Evolutionary conservation across 2,113 vertebrate genomes (phyloP).

Genomic region (Sceloporus tristichus): DNA sequence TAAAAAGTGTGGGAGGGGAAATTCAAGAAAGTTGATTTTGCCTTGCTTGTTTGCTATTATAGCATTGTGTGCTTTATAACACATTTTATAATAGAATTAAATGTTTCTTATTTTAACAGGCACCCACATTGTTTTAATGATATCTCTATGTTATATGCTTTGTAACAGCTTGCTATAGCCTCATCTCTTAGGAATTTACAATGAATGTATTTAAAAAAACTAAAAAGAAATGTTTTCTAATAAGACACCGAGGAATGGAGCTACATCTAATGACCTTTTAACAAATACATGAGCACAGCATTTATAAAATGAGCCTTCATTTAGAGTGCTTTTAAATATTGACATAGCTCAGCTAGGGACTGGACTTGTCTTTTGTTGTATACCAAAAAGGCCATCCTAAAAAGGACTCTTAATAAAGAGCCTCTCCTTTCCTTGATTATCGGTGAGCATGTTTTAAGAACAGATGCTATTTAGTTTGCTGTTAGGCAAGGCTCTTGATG

Average conservation of each 20-base stretch:
- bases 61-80: conserved; percentile 68
- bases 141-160: conserved; percentile 70
- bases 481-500: conserved; percentile 24
- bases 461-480: background rate
- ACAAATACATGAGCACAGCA: conserved; percentile 57
- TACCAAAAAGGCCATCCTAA: conserved; percentile 58
- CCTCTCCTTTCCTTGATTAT: conserved; percentile 28
- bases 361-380: conserved; percentile 57
- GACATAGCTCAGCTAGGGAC: conserved; percentile 64
- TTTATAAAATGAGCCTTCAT: conserved; percentile 59
- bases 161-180: conserved; percentile 73
- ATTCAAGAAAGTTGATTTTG: conserved; percentile 71
- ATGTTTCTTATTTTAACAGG: conserved; percentile 74
- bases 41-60: conserved; percentile 48
- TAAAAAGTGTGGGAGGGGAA: background rate
- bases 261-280: conserved; percentile 71
- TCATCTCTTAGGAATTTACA: conserved; percentile 81
- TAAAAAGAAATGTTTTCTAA: conserved; percentile 62
- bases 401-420: conserved; percentile 26
- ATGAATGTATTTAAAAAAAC: conserved; percentile 53
- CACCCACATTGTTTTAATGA: conserved; percentile 74
- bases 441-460: background rate
- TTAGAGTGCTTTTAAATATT: conserved; percentile 68
- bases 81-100: conserved; percentile 73
- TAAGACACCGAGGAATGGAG: conserved; percentile 69